Conservation (phyloP, 64 coral and sea anemone species). For the Porites lutea region DNA sequence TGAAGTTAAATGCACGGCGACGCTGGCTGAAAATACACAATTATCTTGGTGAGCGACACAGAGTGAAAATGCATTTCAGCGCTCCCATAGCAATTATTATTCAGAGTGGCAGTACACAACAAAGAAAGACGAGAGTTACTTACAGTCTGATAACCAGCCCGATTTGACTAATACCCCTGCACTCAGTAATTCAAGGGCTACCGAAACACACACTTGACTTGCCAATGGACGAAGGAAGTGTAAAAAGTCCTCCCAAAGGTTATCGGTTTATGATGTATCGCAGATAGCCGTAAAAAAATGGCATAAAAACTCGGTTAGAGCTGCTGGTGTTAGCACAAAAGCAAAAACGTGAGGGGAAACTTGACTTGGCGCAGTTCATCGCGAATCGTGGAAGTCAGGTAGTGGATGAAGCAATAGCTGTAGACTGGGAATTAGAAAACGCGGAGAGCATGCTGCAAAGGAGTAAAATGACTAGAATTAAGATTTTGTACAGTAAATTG, state of each 20-base stretch:
- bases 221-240: neutral
- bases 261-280: constrained; percentile 28
- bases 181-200: neutral
- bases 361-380: constrained; percentile 64
- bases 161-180: constrained; percentile 22
- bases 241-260: constrained; percentile 1
- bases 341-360: constrained; percentile 67
- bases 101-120: constrained; percentile 50
- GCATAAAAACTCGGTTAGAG: constrained; percentile 64
- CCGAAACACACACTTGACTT: neutral
- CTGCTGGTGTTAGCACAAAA: constrained; percentile 58
- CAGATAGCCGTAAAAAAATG: constrained; percentile 70
- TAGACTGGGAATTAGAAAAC: constrained; percentile 67
- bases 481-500: constrained; percentile 11
- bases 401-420: constrained; percentile 44
- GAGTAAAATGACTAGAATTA: constrained; percentile 10
- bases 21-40: constrained; percentile 36
- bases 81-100: constrained; percentile 40
- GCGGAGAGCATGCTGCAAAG: constrained; percentile 7
- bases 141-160: constrained; percentile 42
- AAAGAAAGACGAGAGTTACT: constrained; percentile 42
- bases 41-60: neutral
- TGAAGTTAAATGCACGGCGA: constrained; percentile 41
- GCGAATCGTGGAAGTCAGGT: constrained; percentile 36
- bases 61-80: constrained; percentile 42